Percentiles rank a stretch among this genome's conserved stretches.
These are phyloP conservation scores for Helogale parvula DNA, from an alignment of 2,113 vertebrate species.

Conservation along the genomic window DNA sequence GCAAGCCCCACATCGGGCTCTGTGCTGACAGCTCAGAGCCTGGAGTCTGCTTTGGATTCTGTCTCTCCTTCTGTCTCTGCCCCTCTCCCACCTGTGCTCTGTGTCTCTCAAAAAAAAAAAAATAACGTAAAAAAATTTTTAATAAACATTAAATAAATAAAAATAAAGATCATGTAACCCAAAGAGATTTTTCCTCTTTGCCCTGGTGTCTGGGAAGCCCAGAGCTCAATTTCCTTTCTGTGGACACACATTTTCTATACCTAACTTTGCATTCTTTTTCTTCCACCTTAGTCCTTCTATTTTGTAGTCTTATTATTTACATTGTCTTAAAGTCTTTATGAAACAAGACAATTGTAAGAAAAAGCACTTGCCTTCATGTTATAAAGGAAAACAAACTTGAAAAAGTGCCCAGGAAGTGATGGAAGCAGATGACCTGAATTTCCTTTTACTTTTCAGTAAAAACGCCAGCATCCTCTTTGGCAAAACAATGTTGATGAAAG, in stretches of 20 bases:
- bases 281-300: neutral
- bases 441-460: neutral
- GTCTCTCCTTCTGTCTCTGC: no score
- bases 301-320: neutral
- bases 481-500: neutral
- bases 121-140: neutral
- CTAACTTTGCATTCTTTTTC: neutral
- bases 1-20: no score
- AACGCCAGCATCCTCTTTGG: neutral
- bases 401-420: neutral
- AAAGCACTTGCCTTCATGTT: neutral
- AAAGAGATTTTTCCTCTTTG: slow-evolving; percentile 22
- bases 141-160: neutral
- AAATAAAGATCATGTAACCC: neutral
- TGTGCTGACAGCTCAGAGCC: no score
- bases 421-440: neutral
- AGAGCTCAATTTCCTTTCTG: neutral
- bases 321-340: neutral
- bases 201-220: neutral
- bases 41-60: no score
- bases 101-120: no score
- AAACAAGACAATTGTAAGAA: neutral
- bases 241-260: neutral
- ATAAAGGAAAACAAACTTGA: neutral
- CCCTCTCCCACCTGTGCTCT: no score